These are phyloP conservation scores for Gambusia affinis DNA, from an alignment of 2,113 vertebrate genomes.

Conservation along the genomic window DNA sequence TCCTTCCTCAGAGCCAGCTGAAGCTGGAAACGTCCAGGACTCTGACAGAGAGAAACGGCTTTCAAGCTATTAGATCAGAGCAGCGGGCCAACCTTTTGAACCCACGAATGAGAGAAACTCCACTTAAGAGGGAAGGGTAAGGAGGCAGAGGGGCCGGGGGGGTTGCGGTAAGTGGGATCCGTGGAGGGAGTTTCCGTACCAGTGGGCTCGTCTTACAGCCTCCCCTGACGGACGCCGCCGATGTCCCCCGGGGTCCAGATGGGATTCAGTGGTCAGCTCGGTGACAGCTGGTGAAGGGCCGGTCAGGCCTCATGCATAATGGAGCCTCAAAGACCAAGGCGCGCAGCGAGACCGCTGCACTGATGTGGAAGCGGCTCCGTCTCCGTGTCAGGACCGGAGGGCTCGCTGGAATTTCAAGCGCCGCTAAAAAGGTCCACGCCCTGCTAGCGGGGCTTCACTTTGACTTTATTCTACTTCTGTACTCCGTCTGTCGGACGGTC, in stretches of 20 bases:
- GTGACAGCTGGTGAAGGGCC: conserved; percentile 79
- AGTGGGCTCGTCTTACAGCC: conserved; percentile 75
- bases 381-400: conserved; percentile 57
- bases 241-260: conserved; percentile 70
- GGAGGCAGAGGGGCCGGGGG: not conserved
- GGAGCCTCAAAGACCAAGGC: conserved; percentile 67
- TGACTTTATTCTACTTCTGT: no score
- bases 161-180: conserved; percentile 59
- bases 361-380: conserved; percentile 60
- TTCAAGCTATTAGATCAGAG: conserved; percentile 54
- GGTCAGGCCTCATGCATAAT: conserved; percentile 79
- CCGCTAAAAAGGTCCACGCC: conserved; percentile 12
- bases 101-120: conserved; percentile 26
- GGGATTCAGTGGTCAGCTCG: conserved; percentile 79
- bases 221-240: conserved; percentile 69
- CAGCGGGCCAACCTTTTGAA: conserved; percentile 64
- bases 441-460: not conserved
- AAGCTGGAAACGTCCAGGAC: conserved; percentile 18
- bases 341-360: conserved; percentile 57
- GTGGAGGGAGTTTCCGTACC: conserved; percentile 71
- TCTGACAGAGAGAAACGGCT: conserved; percentile 35
- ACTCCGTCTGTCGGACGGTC: not conserved
- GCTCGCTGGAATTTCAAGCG: conserved; percentile 57
- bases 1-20: conserved; percentile 17
- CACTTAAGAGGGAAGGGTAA: conserved; percentile 25